phyloP scores from a whole-genome alignment of 1,140 invertebrate species.

The Drosophila prosaltans region DNA sequence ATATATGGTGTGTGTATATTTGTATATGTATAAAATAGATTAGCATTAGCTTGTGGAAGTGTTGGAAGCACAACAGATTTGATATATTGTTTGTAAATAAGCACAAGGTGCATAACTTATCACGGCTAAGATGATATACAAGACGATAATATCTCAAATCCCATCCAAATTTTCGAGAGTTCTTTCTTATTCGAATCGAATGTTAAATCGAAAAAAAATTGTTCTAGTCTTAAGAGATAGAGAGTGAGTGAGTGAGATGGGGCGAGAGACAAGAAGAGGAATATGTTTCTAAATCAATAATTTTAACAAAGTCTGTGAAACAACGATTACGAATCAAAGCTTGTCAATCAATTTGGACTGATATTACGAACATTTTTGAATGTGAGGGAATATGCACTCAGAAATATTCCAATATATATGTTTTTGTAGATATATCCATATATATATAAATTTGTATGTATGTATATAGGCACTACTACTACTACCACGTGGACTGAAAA shows the following conservation, averaged over 20 bases:
- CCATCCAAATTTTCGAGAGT: conserved; percentile 1
- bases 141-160: conserved; percentile 3
- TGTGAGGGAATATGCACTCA: no score
- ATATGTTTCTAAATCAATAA: no score
- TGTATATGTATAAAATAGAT: conserved; percentile 16
- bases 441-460: conserved; percentile 16
- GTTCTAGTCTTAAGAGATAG: not conserved
- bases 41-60: conserved; percentile 34
- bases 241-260: no score
- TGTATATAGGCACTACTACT: conserved; percentile 57
- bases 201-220: not conserved
- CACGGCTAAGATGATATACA: conserved; percentile 1
- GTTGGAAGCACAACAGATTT: conserved; percentile 60
- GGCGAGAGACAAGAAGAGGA: no score
- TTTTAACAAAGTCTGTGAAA: not conserved
- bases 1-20: conserved; percentile 17
- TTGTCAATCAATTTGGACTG: not conserved
- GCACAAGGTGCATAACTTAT: conserved; percentile 35
- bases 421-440: not conserved
- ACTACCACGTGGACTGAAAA: conserved; percentile 41
- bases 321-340: not conserved
- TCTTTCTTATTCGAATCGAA: not conserved
- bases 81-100: conserved; percentile 22
- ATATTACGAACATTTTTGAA: not conserved
- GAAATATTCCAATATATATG: no score